Percentiles rank a stretch among this genome's conserved stretches.
Conservation (phyloP, 2,888 invertebrate species). For the Caradrina clavipalpis region DNA sequence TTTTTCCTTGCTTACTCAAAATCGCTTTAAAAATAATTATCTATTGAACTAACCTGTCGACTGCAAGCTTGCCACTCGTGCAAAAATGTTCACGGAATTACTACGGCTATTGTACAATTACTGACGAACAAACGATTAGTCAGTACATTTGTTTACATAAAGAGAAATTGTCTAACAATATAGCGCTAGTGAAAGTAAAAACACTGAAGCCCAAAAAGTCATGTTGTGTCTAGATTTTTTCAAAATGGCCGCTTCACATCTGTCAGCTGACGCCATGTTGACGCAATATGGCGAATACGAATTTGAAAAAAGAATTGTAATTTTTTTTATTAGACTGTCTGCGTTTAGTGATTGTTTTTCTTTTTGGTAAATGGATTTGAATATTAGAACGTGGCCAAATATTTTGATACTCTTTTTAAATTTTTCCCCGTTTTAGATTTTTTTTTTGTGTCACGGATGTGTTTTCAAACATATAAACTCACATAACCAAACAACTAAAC, state of each 20-base stretch:
- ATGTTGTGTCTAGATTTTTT: constrained; percentile 16
- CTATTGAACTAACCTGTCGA: neutral
- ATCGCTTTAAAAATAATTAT: neutral
- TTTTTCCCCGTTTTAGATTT: too few species aligned
- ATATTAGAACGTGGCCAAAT: neutral
- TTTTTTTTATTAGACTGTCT: neutral
- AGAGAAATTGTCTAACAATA: constrained; percentile 39
- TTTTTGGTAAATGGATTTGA: neutral
- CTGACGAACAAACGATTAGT: constrained; percentile 10
- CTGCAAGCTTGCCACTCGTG: neutral
- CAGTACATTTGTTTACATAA: constrained; percentile 27
- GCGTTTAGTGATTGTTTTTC: neutral
- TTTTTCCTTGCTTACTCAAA: neutral
- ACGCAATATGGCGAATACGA: neutral
- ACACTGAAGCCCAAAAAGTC: constrained; percentile 15
- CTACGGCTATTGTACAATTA: constrained; percentile 17
- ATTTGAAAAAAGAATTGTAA: constrained; percentile 9
- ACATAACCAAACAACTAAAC: too few species aligned
- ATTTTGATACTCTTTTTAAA: too few species aligned
- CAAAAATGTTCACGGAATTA: neutral
- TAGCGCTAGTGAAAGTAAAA: constrained; percentile 38
- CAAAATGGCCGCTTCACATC: constrained; percentile 25
- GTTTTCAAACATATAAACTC: too few species aligned
- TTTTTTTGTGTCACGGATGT: too few species aligned
- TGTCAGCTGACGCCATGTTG: constrained; percentile 7